Evolutionary conservation across 2,113 vertebrate genomes (phyloP).

Genomic region (Thunnus maccoyii): DNA sequence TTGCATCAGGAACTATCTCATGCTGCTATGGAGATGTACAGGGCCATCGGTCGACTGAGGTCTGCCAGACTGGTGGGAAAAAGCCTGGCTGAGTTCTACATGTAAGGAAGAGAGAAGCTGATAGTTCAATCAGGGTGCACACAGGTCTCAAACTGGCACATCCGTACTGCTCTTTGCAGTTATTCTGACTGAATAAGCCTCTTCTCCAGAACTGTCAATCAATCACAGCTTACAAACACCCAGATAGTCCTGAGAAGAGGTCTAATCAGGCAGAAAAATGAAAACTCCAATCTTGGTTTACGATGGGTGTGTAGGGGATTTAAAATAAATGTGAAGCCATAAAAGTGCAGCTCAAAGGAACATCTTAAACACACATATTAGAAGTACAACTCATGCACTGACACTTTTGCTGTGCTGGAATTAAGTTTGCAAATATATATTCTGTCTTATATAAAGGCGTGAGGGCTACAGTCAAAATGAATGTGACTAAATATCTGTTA

Average conservation of each 20-base stretch:
- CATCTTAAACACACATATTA: no score
- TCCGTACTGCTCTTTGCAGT: background rate
- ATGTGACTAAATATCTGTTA: no score
- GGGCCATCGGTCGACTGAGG: conserved; percentile 90
- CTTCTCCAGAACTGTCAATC: conserved; percentile 5
- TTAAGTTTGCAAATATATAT: no score
- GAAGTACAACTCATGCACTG: background rate
- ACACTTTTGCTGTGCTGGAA: background rate
- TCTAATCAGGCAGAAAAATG: conserved; percentile 11
- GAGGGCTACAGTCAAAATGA: no score
- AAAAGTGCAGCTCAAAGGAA: background rate
- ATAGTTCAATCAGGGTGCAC: background rate
- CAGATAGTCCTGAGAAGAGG: background rate
- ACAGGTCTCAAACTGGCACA: background rate
- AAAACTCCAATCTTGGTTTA: background rate
- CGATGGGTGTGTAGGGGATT: background rate
- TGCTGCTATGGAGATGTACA: conserved; percentile 96
- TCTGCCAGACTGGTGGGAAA: conserved; percentile 95
- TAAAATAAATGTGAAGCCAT: background rate
- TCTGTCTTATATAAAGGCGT: no score
- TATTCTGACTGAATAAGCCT: conserved; percentile 7
- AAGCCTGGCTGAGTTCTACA: conserved; percentile 97
- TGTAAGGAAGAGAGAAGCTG: conserved; percentile 83
- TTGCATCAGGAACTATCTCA: conserved; percentile 92
- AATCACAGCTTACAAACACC: background rate